These are phyloP conservation scores for Drosophila pseudoananassae DNA, from an alignment of 1,140 invertebrate genomes.

Conservation along the genomic window DNA sequence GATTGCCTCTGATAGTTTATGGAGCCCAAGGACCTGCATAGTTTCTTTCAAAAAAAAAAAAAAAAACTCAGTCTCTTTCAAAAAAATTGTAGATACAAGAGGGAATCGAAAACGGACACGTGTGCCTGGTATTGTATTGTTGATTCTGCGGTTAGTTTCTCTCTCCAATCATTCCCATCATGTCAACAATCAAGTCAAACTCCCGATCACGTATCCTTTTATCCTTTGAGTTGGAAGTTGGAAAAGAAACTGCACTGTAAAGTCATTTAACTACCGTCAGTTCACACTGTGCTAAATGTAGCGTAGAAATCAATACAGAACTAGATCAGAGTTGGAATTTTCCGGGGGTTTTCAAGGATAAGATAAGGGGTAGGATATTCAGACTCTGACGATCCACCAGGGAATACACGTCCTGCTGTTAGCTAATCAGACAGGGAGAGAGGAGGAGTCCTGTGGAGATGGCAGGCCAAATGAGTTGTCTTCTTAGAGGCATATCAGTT, in stretches of 20 bases:
- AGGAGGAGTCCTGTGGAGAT: conserved; percentile 26
- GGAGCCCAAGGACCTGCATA: conserved; percentile 25
- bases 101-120: conserved; percentile 49
- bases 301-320: conserved; percentile 52
- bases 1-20: conserved; percentile 74
- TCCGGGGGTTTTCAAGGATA: neutral
- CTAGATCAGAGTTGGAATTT: conserved; percentile 30
- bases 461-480: conserved; percentile 30
- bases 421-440: conserved; percentile 20
- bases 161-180: conserved; percentile 25
- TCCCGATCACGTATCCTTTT: conserved; percentile 15
- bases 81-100: neutral
- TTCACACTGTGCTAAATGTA: conserved; percentile 75
- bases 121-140: conserved; percentile 49
- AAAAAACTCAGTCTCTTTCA: conserved; percentile 20
- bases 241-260: conserved; percentile 18
- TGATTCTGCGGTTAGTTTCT: conserved; percentile 71
- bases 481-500: neutral
- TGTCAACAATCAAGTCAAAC: conserved; percentile 75
- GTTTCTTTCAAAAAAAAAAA: conserved; percentile 6
- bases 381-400: conserved; percentile 2
- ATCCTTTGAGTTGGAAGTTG: neutral
- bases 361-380: conserved; percentile 15
- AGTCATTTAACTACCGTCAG: conserved; percentile 68
- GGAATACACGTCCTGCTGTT: conserved; percentile 43